A percentile compares a stretch with the other conserved stretches of the same genome.
Conservation (phyloP, 2,888 invertebrate species). For the Synanthedon myopaeformis region DNA sequence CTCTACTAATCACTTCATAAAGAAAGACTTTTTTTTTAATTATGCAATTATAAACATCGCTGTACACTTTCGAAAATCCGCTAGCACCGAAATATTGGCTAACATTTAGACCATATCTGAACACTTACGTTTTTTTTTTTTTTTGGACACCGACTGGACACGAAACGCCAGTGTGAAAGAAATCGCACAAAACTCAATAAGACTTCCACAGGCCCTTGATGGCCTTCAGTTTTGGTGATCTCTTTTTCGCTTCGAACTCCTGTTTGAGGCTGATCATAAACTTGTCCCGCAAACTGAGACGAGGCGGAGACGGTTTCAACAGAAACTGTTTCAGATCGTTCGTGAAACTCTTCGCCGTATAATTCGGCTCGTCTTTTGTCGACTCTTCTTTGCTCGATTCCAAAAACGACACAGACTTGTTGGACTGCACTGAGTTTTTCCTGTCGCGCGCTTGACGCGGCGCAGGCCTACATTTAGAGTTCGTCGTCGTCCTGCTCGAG, state of each 20-base stretch:
- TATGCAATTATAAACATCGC: no score
- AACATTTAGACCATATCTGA: constrained; percentile 57
- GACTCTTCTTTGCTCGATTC: constrained; percentile 56
- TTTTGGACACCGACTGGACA: constrained; percentile 3
- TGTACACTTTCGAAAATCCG: no score
- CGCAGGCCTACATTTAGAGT: constrained; percentile 25
- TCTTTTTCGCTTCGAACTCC: constrained; percentile 56
- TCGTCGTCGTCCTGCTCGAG: constrained; percentile 17
- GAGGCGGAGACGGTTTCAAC: constrained; percentile 51
- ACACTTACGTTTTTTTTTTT: constrained; percentile 37
- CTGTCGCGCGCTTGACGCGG: constrained; percentile 28
- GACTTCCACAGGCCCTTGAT: constrained; percentile 67
- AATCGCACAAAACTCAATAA: constrained; percentile 25
- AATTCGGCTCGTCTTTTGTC: constrained; percentile 55
- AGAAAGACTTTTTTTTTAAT: no score
- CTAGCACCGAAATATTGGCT: constrained; percentile 55
- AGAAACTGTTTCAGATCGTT: constrained; percentile 63
- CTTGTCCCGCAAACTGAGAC: constrained; percentile 57
- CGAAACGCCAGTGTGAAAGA: no score
- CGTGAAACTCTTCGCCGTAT: constrained; percentile 64
- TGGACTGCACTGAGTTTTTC: constrained; percentile 58
- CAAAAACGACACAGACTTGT: constrained; percentile 61
- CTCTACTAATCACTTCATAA: no score
- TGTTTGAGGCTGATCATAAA: constrained; percentile 62
- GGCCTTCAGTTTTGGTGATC: constrained; percentile 58